Evolutionary conservation across 2,113 vertebrate species (phyloP).

Genomic region (Plecotus auritus): DNA sequence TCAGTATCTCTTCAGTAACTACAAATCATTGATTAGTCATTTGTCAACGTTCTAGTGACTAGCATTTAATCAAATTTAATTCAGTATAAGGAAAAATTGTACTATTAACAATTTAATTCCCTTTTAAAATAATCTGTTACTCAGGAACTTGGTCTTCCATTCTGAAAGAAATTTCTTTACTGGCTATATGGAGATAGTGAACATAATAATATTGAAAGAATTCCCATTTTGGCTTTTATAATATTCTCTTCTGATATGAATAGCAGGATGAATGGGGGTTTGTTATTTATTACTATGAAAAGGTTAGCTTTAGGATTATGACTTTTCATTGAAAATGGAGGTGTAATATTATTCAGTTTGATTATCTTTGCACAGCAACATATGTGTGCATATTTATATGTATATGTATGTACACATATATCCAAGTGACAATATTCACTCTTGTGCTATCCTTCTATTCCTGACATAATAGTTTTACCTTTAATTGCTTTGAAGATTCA

Average conservation of each 20-base stretch:
- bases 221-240: not conserved
- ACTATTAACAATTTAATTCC: not conserved
- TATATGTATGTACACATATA: not conserved
- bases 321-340: not conserved
- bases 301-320: not conserved
- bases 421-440: not conserved
- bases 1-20: not conserved
- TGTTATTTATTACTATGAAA: not conserved
- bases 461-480: not conserved
- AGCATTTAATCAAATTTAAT: not conserved
- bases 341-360: not conserved
- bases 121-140: not conserved
- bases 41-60: not conserved
- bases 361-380: not conserved
- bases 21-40: not conserved
- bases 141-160: not conserved
- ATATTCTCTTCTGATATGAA: not conserved
- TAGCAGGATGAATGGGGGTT: not conserved
- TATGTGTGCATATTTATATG: not conserved
- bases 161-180: not conserved
- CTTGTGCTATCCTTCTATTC: not conserved
- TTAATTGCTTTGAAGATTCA: not conserved
- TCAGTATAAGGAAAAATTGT: not conserved
- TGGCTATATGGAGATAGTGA: not conserved
- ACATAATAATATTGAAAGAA: not conserved